A percentile compares a stretch with the other conserved stretches of the same genome.
Evolutionary conservation across 2,797 vertebrate species (phyloP).

Genomic region (Denticeps clupeoides): DNA sequence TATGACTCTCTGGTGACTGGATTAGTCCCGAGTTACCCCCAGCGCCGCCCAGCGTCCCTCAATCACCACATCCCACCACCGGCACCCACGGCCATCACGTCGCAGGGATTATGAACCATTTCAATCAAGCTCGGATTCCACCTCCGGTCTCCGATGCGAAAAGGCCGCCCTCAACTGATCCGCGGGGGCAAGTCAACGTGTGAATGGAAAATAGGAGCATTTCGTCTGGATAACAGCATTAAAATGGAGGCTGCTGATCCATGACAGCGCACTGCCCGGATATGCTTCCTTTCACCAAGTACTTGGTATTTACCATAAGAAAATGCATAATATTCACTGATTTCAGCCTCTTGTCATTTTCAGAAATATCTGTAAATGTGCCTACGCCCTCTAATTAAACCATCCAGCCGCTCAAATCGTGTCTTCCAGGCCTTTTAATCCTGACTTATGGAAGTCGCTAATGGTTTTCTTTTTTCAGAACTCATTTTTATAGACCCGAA

Average conservation of each 20-base stretch:
- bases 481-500: conserved; percentile 1
- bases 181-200: too few species aligned
- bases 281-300: too few species aligned
- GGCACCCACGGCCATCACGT: conserved; percentile 16
- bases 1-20: conserved; percentile 15
- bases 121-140: conserved; percentile 21
- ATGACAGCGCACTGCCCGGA: too few species aligned
- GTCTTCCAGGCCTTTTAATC: neutral
- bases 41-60: conserved; percentile 11
- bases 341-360: neutral
- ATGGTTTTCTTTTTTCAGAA: conserved; percentile 2
- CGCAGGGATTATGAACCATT: conserved; percentile 18
- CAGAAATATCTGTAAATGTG: neutral
- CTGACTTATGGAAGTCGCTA: too few species aligned
- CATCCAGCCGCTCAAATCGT: neutral
- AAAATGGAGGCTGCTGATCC: too few species aligned
- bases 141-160: conserved; percentile 17
- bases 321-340: too few species aligned
- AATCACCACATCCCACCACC: conserved; percentile 15
- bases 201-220: too few species aligned
- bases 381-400: neutral
- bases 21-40: conserved; percentile 13
- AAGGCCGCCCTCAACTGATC: too few species aligned
- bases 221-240: too few species aligned
- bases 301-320: too few species aligned